Evolutionary conservation across 2,113 vertebrate genomes (phyloP).

Genomic region (Castor canadensis): DNA sequence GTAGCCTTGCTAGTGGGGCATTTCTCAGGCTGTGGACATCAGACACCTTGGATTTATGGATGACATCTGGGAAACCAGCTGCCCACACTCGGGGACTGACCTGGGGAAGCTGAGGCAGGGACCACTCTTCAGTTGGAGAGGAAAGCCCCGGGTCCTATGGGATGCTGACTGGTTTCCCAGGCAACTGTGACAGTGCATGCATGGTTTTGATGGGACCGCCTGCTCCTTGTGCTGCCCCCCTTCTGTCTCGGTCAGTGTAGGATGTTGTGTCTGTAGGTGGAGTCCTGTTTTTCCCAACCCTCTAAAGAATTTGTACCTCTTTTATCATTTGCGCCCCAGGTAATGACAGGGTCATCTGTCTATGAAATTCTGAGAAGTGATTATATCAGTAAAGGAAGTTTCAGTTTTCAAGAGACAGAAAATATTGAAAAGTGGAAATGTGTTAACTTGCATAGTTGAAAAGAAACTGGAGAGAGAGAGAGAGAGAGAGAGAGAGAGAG

Average conservation of each 20-base stretch:
- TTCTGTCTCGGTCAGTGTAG: not conserved
- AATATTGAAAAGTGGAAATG: not conserved
- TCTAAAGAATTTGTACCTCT: not conserved
- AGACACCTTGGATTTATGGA: not conserved
- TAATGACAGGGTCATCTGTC: not conserved
- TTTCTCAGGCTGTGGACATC: not conserved
- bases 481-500: too few relatives aligned
- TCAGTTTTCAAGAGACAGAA: not conserved
- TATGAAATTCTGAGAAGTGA: not conserved
- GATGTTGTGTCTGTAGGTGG: too few relatives aligned
- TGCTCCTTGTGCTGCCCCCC: not conserved
- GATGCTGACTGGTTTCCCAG: not conserved
- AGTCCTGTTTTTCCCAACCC: not conserved
- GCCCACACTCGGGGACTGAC: too few relatives aligned
- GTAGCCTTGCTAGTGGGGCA: not conserved
- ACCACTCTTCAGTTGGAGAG: not conserved
- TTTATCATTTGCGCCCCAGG: not conserved
- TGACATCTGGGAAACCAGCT: not conserved
- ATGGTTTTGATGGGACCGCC: not conserved
- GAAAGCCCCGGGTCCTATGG: accelerated
- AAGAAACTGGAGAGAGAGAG: too few relatives aligned
- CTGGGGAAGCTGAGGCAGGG: not conserved
- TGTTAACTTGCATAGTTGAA: not conserved
- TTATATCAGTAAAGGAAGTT: not conserved
- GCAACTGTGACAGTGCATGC: too few relatives aligned